Evolutionary conservation across 2,797 vertebrate species (phyloP).

Genomic region (Urosaurus nigricauda): DNA sequence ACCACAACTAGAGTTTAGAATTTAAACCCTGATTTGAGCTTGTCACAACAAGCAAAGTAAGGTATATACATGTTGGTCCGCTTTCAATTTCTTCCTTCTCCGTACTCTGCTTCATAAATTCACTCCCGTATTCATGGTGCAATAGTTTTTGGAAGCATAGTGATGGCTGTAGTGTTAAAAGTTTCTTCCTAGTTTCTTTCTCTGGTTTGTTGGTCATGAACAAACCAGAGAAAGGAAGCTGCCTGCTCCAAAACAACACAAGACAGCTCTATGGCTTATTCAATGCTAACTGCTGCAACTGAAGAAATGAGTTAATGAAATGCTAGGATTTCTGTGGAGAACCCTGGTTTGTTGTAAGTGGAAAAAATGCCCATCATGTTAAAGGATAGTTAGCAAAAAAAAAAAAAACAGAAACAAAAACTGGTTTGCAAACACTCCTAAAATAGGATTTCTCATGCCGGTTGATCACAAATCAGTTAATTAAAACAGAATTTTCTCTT

Average conservation of each 20-base stretch:
- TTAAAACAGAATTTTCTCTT: not conserved
- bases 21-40: not conserved
- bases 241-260: no score
- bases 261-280: no score
- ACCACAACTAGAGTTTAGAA: not conserved
- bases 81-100: not conserved
- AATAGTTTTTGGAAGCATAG: not conserved
- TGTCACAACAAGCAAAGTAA: not conserved
- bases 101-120: not conserved
- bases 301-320: no score
- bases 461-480: not conserved
- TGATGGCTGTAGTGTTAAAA: not conserved
- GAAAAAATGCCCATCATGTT: not conserved
- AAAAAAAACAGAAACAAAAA: no score
- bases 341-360: no score
- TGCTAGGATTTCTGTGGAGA: no score
- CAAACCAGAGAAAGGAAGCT: no score
- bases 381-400: not conserved
- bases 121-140: not conserved
- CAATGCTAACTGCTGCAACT: no score
- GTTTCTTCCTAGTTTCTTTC: not conserved
- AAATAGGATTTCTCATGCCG: not conserved
- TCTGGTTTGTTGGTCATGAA: no score
- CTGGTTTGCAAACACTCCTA: not conserved
- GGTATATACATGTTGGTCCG: not conserved